phyloP scores from a whole-genome alignment of 1,140 invertebrate genomes.

The Musca vetustissima region DNA sequence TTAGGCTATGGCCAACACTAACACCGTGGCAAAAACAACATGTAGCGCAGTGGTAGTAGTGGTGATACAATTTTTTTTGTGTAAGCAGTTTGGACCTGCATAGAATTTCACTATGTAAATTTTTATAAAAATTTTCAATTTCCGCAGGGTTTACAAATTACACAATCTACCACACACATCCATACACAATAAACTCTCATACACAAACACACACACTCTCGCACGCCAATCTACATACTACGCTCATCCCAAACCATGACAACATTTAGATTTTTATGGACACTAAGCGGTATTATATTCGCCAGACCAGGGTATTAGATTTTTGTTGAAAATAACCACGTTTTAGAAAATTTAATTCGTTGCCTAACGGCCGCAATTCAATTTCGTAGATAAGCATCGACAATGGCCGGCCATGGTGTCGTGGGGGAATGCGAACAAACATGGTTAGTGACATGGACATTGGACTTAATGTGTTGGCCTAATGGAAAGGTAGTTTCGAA shows the following conservation, averaged over 20 bases:
- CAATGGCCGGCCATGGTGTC: not conserved
- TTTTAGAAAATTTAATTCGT: slow-evolving; percentile 9
- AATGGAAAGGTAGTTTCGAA: no score
- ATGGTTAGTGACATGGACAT: no score
- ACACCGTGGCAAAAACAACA: no score
- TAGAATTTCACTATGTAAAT: no score
- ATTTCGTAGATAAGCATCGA: slow-evolving; percentile 18
- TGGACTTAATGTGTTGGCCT: no score
- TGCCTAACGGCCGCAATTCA: slow-evolving; percentile 16
- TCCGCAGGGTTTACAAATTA: slow-evolving; percentile 5
- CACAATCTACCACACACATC: not conserved
- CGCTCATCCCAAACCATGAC: not conserved
- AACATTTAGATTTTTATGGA: slow-evolving; percentile 1
- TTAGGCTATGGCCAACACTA: not conserved
- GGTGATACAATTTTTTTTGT: no score
- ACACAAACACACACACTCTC: not conserved
- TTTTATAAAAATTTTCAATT: slow-evolving; percentile 24
- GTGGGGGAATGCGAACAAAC: no score
- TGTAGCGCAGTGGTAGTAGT: no score
- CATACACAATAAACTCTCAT: not conserved
- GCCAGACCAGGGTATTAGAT: no score
- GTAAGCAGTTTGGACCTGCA: no score
- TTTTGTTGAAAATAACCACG: slow-evolving; percentile 8
- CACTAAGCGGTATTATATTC: no score
- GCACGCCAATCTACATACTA: no score